phyloP scores from a whole-genome alignment of 1,140 invertebrate species.

The Ditylenchus dipsaci region DNA sequence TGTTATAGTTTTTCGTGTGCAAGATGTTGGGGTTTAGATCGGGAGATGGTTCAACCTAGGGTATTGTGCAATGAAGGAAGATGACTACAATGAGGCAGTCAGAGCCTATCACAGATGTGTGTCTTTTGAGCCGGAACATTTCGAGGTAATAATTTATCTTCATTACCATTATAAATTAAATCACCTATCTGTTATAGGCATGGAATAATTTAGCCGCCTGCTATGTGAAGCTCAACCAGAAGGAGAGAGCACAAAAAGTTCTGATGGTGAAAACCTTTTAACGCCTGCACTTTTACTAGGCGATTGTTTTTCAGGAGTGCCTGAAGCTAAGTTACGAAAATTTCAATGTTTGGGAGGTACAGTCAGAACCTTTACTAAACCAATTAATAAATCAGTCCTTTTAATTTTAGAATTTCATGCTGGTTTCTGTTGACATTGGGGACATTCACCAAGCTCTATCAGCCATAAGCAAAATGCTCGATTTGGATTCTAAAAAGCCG shows the following conservation, averaged over 20 bases:
- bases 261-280: constrained; percentile 11
- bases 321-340: neutral
- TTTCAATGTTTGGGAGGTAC: neutral
- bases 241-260: constrained; percentile 28
- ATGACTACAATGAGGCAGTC: constrained; percentile 24
- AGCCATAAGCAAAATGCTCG: constrained; percentile 20
- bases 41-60: constrained; percentile 30
- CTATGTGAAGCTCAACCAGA: constrained; percentile 26
- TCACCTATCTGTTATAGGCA: constrained; percentile 1
- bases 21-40: constrained; percentile 1
- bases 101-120: constrained; percentile 32
- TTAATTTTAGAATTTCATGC: constrained; percentile 20
- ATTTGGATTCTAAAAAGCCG: constrained; percentile 12
- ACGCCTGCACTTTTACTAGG: too few species aligned
- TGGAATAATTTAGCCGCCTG: constrained; percentile 36
- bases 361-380: neutral
- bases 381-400: too few species aligned
- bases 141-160: constrained; percentile 11
- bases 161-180: neutral
- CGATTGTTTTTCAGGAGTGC: neutral
- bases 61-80: constrained; percentile 22
- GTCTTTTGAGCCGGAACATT: constrained; percentile 33
- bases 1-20: neutral
- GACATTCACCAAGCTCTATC: constrained; percentile 11
- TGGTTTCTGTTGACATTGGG: constrained; percentile 27